These are phyloP conservation scores for Orthosia cruda DNA, from an alignment of 2,888 invertebrate genomes.

Conservation along the genomic window DNA sequence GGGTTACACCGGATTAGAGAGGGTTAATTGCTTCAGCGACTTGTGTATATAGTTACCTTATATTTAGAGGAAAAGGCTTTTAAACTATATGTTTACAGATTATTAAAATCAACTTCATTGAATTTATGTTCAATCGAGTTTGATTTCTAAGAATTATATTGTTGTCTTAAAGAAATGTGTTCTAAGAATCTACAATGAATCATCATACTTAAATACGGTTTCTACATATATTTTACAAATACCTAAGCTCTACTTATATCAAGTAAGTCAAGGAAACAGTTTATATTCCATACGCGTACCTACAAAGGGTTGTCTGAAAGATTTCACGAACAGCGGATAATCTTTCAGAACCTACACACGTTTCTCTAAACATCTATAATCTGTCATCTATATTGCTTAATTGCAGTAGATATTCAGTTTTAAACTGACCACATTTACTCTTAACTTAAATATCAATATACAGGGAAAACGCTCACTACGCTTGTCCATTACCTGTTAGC, in stretches of 20 bases:
- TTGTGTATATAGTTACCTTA: conserved; percentile 13
- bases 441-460: neutral
- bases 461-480: neutral
- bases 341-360: neutral
- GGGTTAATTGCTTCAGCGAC: conserved; percentile 52
- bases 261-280: neutral
- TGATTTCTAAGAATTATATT: neutral
- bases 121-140: neutral
- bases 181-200: conserved; percentile 19
- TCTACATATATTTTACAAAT: neutral
- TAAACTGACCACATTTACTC: neutral
- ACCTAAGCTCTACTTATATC: neutral
- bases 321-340: neutral
- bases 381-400: neutral
- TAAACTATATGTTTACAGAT: conserved; percentile 27
- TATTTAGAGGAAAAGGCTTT: neutral
- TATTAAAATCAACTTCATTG: conserved; percentile 7
- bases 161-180: conserved; percentile 7
- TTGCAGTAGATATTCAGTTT: neutral
- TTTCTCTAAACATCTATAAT: neutral
- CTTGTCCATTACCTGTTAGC: no score
- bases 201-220: neutral
- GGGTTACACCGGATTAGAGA: conserved; percentile 31
- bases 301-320: neutral
- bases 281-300: neutral